Conservation (phyloP, 1,140 invertebrate genomes). For the Calycopis cecrops region DNA sequence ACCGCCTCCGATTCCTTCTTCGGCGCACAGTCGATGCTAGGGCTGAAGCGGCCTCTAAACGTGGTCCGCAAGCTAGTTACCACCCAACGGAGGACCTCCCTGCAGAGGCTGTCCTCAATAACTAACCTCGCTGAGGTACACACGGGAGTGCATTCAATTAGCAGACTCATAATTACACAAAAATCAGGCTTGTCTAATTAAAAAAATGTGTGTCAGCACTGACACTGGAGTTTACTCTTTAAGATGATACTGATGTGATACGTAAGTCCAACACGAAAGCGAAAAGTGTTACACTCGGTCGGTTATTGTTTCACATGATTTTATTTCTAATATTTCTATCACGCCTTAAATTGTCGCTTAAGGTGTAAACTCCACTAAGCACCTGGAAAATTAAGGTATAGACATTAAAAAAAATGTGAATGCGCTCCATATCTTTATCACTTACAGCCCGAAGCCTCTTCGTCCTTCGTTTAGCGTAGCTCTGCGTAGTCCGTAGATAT, state of each 20-base stretch:
- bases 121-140: constrained; percentile 69
- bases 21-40: constrained; percentile 51
- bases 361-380: no score
- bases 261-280: no score
- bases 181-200: no score
- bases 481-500: constrained; percentile 36
- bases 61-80: constrained; percentile 69
- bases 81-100: constrained; percentile 60
- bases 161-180: no score
- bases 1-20: constrained; percentile 50
- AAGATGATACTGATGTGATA: no score
- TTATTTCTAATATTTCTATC: no score
- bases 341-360: no score
- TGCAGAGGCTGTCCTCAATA: constrained; percentile 65
- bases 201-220: no score
- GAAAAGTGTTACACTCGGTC: no score
- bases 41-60: constrained; percentile 56
- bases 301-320: no score
- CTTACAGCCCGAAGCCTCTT: constrained; percentile 44
- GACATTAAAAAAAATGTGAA: constrained; percentile 28
- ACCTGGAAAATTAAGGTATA: no score
- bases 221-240: no score
- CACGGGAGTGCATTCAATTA: constrained; percentile 49
- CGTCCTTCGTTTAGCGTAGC: constrained; percentile 45
- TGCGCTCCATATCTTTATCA: constrained; percentile 47